A percentile compares a stretch with the other conserved stretches of the same genome.
phyloP scores from a whole-genome alignment of 2,113 vertebrate species.

The human (Homo sapiens) region GRCh38 chr21:35847501-35848000 shows the following conservation, averaged over 20 bases:
- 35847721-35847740: not conserved
- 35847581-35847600: not conserved
- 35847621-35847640: not conserved
- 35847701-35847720: not conserved
- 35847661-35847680: not conserved
- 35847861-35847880: not conserved
- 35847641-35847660: not conserved
- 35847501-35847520: no score
- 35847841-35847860: not conserved
- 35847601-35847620: not conserved
- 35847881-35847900: no score
- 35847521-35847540: no score
- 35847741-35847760: not conserved
- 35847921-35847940: not conserved
- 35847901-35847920: not conserved
- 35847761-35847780: not conserved
- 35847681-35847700: not conserved
- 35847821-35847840: not conserved
- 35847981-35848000: not conserved
- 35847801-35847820: not conserved
- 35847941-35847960: not conserved
- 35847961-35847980: not conserved
- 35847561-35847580: not conserved
- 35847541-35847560: no score
- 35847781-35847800: not conserved